Evolutionary conservation across 2,797 vertebrate genomes (phyloP), one percentile per base, ranked within the genome.

Genomic region (Neoniphon sammara): DNA sequence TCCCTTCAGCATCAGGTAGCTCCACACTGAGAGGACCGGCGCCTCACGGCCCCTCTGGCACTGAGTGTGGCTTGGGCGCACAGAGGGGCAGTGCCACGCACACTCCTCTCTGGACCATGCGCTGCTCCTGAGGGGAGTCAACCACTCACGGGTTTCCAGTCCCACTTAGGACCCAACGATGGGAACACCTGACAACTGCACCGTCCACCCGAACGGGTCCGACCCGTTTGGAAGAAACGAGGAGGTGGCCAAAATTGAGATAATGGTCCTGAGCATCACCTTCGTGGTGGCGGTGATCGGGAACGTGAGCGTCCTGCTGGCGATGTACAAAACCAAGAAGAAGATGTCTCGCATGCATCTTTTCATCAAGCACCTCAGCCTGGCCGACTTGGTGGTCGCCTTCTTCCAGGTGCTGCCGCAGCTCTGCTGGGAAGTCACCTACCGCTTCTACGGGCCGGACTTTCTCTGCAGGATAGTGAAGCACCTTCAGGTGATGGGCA

Each of bases 351-450:
- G 97, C 77, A 96, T 99, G 97, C 96, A 98, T 75, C 96, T 98
- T 11, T 99, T 99, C 88, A 98, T 98, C 75, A 96, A 94, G 49
- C 98, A 99, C 93, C 94, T 99, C 66, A 97, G 97, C 88, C 91
- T 99, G 84, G 97, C 98, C 0, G 98, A 99, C 88, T 91, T 99
- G 82, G 95, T 96, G 18, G 98, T 99, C 66, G 97, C 97, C 23
- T 97, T 99, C 90, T 98, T 98, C 91, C 98, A 99, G 91, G 96
- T 98, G 73, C 91, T 99, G 58, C 98, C 98, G 4, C 98, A 99
- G 91, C 94, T 99, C 34, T 97, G 96, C 89, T 99, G 98, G 98
- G 89, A 98, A 65, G 93, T 98, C 83, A 98, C 97, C 5, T 97
- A 94, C 91, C 96, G 98, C 53, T 99, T 99, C 91, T 93, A 95